Base-by-base conservation (phyloP, 2,797 vertebrate genomes). In the Lerista edwardsae region DNA sequence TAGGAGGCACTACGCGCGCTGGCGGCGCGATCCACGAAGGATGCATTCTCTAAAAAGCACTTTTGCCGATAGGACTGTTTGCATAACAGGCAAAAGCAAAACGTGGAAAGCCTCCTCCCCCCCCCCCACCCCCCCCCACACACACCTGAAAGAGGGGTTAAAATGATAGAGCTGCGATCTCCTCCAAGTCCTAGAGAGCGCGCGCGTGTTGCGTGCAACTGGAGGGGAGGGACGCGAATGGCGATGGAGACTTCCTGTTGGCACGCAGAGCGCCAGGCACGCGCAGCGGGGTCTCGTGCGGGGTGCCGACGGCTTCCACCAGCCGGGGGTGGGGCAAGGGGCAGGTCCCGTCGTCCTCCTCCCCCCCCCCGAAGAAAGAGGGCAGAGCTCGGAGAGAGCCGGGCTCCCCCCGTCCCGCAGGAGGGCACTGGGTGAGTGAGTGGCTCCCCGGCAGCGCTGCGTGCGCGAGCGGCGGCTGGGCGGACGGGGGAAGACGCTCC, bases 161-260 rank as follows among this genome's bases (percentile, higher is more conserved):
- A 85, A 69, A 10, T 5, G 19, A 80, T 75, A 69, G 84, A 85
- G 84, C 29, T 4, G 14, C 2, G 47, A 6, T 10, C n/a, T 27
- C 47, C 59, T 74, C 14, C 17, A 0, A 1, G 8, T 36, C 72
- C 84, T 85, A 75, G 84, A 75, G 29, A 2, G 59, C 27, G 6
- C 1, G 12, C 17, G 21, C 2, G 55, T 14, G 57, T 12, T n/a
- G 59, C 1, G 59, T 2, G 44, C 23, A 4, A 11, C 9, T 0
- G 19, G 39, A 44, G 5, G 29, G 78, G 72, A 64, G 72, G 84
- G 72, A 67, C 71, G 1, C 3, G 78, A 34, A 69, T 69, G 0
- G 62, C 10, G 78, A 68, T 12, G 78, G 84, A 7, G 62, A 80
- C 84, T 85, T 85, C 84, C 84, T 14, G 78, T 68, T 15, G 62